phyloP scores from a whole-genome alignment of 2,113 vertebrate genomes.

The Salvator merianae region DNA sequence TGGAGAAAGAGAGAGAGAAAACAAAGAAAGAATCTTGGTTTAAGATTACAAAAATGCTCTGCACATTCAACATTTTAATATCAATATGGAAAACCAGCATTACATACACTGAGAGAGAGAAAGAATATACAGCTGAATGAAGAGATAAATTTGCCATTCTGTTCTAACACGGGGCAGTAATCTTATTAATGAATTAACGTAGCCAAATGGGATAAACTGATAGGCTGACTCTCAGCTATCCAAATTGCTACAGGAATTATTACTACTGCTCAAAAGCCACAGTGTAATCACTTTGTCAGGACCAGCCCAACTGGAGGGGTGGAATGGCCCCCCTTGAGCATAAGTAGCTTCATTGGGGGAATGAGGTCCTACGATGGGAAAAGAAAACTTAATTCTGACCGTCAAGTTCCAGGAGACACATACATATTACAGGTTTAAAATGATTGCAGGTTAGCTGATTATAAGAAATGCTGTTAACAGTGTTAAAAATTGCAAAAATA shows the following conservation, averaged over 20 bases:
- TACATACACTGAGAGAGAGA: background rate
- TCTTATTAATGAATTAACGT: conserved; percentile 19
- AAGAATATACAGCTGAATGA: background rate
- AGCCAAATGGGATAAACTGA: background rate
- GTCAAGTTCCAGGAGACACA: no score
- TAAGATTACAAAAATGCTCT: conserved; percentile 3
- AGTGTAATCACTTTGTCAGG: background rate
- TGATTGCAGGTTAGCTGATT: background rate
- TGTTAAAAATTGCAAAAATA: no score
- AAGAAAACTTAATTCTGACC: no score
- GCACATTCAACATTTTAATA: no score
- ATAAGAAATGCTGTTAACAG: no score
- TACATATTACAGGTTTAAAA: no score
- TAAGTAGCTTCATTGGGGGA: no score
- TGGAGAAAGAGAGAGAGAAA: background rate
- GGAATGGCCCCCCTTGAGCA: no score
- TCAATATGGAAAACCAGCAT: no score
- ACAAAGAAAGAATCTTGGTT: background rate
- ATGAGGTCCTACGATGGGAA: no score
- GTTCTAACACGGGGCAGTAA: background rate
- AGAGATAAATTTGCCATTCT: conserved; percentile 5
- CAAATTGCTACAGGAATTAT: background rate
- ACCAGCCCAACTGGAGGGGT: background rate
- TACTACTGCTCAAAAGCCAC: background rate
- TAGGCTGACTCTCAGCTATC: background rate